Evolutionary conservation across 1,140 invertebrate genomes (phyloP).

Genomic region (Lepidurus arcticus): DNA sequence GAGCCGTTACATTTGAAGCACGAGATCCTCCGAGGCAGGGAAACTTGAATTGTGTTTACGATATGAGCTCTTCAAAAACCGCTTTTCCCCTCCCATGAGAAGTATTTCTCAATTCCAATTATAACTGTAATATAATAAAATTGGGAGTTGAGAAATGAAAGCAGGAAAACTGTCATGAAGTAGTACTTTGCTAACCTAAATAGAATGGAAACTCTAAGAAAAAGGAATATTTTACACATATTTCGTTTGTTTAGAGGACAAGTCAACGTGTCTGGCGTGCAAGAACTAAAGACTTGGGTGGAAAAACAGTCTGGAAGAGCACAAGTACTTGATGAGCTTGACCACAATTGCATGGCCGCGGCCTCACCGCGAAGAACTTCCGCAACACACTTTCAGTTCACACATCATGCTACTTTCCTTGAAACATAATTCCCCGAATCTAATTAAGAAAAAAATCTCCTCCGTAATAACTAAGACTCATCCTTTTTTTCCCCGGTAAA

Average conservation of each 20-base stretch:
- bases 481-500: too few species aligned
- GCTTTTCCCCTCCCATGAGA: not conserved
- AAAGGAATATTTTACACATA: not conserved
- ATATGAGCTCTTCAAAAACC: not conserved
- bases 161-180: not conserved
- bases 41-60: not conserved
- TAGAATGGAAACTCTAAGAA: not conserved
- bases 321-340: not conserved
- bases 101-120: not conserved
- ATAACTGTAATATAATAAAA: slow-evolving; percentile 7
- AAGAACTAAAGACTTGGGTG: too few species aligned
- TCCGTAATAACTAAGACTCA: too few species aligned
- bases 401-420: not conserved
- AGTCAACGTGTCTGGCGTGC: too few species aligned
- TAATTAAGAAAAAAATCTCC: not conserved
- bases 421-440: not conserved
- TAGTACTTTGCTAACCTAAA: not conserved
- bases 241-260: too few species aligned
- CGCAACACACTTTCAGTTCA: not conserved
- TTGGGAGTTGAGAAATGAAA: not conserved
- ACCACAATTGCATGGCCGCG: not conserved
- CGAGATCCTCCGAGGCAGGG: too few species aligned
- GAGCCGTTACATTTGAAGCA: not conserved
- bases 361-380: not conserved
- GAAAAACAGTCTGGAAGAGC: not conserved